Evolutionary conservation across 2,888 invertebrate genomes (phyloP), one percentile per base, ranked within the genome.

Genomic region (Mamestra brassicae): DNA sequence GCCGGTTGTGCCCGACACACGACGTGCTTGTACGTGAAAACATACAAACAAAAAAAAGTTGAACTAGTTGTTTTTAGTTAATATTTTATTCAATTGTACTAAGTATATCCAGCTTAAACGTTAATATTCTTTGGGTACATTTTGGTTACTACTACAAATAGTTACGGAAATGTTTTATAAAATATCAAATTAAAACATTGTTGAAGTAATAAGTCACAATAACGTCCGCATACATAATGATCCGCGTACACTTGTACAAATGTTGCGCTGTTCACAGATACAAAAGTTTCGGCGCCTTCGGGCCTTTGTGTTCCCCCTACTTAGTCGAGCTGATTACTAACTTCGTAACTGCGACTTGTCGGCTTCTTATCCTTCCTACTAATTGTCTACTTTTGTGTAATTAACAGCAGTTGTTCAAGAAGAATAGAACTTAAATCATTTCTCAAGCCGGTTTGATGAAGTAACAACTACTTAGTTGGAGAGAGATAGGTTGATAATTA

Each of bases 301-400:
- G n/a, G 17, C 13, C 17, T 13, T 26, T 8, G n/a, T 50, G 55
- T 42, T 11, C 3, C 50, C 8, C 15, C 7, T 15, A 63, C 38
- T 73, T 34, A 63, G 7, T 42, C 36, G 11, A n/a, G 42, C 50
- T 64, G 34, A 64, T 74, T 15, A 26, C 55, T 63, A 64, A 63
- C 15, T 52, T 52, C 5, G 36, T 73, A 13, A 52, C 26, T 15
- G 26, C 17, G 10, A 64, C 52, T 45, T 52, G 63, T 36, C 17
- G 26, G n/a, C 63, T 26, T 17, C 57, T 52, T 63, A 63, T 42
- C 57, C 17, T 11, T 47, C 26, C 3, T n/a, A 34, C n/a, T 63
- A 45, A 63, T 72, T 42, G n/a, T 34, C 52, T 58, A 26, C 63
- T 58, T 52, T 71, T 1, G 52, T 17, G 58, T 36, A 15, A 52